A percentile compares a stretch with the other conserved stretches of the same genome.
Conservation (phyloP, 1,140 invertebrate species). For the Paraescarpia echinospica region DNA sequence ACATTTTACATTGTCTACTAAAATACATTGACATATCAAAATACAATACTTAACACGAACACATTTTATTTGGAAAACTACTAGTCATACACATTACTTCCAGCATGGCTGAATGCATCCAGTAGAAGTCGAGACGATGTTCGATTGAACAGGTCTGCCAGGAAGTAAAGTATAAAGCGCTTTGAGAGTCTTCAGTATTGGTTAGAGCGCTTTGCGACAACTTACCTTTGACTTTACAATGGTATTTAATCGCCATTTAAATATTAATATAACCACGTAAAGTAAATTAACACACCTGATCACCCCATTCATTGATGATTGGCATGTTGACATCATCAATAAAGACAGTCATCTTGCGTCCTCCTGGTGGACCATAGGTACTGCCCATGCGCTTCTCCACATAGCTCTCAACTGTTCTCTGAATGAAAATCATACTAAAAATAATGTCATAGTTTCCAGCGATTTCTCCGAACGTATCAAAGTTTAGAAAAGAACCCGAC, state of each 20-base stretch:
- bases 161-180: too few species aligned
- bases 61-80: background rate
- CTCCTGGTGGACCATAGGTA: slow-evolving; percentile 89
- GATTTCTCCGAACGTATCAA: too few species aligned
- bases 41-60: background rate
- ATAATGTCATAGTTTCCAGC: too few species aligned
- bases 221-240: too few species aligned
- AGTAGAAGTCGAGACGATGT: too few species aligned
- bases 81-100: too few species aligned
- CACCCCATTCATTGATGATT: slow-evolving; percentile 92
- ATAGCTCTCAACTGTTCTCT: slow-evolving; percentile 95
- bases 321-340: slow-evolving; percentile 96
- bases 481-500: too few species aligned
- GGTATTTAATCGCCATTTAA: background rate
- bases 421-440: slow-evolving; percentile 27
- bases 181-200: too few species aligned
- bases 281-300: slow-evolving; percentile 63
- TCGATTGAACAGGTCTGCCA: too few species aligned
- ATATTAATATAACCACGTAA: background rate
- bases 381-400: slow-evolving; percentile 93
- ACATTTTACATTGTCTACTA: too few species aligned
- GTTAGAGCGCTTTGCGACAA: too few species aligned
- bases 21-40: background rate
- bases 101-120: too few species aligned
- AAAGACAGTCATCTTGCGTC: slow-evolving; percentile 91